phyloP scores from a whole-genome alignment of 2,888 invertebrate species.

The Acrocyrtus sp. region DNA sequence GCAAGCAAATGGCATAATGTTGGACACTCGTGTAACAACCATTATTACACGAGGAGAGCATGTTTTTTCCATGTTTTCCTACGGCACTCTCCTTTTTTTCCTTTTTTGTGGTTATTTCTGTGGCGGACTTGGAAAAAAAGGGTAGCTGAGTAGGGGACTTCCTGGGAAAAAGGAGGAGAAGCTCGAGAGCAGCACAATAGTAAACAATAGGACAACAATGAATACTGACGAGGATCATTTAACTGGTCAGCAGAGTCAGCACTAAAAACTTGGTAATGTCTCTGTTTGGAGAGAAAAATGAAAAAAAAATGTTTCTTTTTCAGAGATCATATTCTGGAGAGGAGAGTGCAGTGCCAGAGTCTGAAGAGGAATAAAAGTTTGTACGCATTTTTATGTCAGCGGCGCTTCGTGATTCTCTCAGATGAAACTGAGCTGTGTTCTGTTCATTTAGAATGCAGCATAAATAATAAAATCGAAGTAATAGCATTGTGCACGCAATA shows the following conservation, averaged over 20 bases:
- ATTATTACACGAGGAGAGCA: neutral
- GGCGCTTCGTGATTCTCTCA: no score
- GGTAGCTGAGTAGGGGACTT: slow-evolving; percentile 13
- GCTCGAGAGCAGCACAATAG: no score
- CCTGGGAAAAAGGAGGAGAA: slow-evolving; percentile 16
- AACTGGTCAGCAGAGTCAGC: no score
- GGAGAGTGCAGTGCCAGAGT: no score
- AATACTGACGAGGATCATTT: no score
- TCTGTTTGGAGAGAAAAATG: neutral
- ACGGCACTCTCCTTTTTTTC: neutral
- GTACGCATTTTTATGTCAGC: no score
- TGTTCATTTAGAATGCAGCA: no score
- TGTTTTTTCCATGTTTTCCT: neutral
- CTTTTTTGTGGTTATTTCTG: slow-evolving; percentile 1
- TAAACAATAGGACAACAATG: no score
- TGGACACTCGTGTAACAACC: neutral
- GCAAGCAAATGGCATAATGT: neutral
- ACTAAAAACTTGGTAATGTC: neutral
- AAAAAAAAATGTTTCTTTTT: neutral
- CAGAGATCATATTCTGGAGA: no score
- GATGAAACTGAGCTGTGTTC: no score
- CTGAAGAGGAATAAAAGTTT: no score
- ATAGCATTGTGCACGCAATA: slow-evolving; percentile 10
- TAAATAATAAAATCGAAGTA: no score
- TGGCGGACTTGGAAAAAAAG: neutral